phyloP scores from a whole-genome alignment of 1,140 invertebrate genomes.

The Bombus consobrinus region DNA sequence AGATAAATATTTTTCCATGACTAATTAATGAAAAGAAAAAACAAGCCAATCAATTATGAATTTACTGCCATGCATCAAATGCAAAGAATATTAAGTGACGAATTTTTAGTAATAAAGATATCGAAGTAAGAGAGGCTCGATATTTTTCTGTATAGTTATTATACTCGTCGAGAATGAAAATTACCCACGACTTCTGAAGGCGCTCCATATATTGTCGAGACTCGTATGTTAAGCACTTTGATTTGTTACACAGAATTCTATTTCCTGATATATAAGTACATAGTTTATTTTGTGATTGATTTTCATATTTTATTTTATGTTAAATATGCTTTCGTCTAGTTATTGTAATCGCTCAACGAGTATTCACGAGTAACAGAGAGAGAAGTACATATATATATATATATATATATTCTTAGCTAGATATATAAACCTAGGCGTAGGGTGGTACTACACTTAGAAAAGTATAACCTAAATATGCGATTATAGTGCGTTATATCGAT shows the following conservation, averaged over 20 bases:
- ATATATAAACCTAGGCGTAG: slow-evolving; percentile 45
- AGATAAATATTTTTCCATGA: not conserved
- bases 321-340: slow-evolving; percentile 66
- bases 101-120: not conserved
- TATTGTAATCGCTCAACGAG: slow-evolving; percentile 60
- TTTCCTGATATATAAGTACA: slow-evolving; percentile 22
- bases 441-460: slow-evolving; percentile 59
- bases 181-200: slow-evolving; percentile 1
- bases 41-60: not conserved
- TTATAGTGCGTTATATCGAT: slow-evolving; percentile 74
- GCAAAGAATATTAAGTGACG: too few species aligned
- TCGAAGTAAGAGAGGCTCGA: too few species aligned
- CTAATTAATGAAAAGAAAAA: too few species aligned
- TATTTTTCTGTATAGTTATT: not conserved
- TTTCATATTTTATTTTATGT: slow-evolving; percentile 62
- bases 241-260: slow-evolving; percentile 41
- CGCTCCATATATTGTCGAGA: not conserved
- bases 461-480: slow-evolving; percentile 69
- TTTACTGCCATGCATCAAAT: not conserved
- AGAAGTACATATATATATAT: slow-evolving; percentile 56
- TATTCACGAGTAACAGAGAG: slow-evolving; percentile 59
- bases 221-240: slow-evolving; percentile 26
- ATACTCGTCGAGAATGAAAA: slow-evolving; percentile 2
- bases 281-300: slow-evolving; percentile 55
- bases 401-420: slow-evolving; percentile 47